Conservation (phyloP, 2,888 invertebrate genomes). For the Melikaiella ostensackeni region DNA sequence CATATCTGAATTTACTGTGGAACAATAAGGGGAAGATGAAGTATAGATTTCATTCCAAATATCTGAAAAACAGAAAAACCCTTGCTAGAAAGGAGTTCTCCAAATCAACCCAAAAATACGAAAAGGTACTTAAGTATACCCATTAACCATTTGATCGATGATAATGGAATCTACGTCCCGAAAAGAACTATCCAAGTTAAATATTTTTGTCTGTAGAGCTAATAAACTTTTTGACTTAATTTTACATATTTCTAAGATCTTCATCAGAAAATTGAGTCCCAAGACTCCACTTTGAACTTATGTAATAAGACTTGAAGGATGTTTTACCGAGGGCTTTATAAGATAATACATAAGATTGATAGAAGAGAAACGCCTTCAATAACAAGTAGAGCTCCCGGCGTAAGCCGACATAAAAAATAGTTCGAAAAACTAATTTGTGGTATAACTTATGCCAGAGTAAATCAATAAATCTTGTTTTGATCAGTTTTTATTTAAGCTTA, state of each 20-base stretch:
- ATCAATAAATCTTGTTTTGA: no score
- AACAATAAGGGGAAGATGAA: conserved; percentile 3
- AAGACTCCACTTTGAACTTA: background rate
- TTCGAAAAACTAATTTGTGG: background rate
- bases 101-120: background rate
- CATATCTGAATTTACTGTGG: conserved; percentile 20
- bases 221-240: background rate
- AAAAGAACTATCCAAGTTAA: background rate
- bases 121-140: background rate
- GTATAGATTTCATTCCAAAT: background rate
- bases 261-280: background rate
- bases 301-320: background rate
- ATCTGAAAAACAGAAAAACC: background rate
- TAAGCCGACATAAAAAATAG: background rate
- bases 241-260: background rate
- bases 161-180: background rate
- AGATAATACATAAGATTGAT: background rate
- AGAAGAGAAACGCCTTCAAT: background rate
- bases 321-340: background rate
- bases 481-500: no score
- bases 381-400: background rate
- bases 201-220: no score
- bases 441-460: background rate
- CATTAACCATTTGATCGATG: background rate
- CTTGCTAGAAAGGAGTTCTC: background rate